Conservation (phyloP, 1,140 invertebrate genomes). For the Drosophila athabasca region DNA sequence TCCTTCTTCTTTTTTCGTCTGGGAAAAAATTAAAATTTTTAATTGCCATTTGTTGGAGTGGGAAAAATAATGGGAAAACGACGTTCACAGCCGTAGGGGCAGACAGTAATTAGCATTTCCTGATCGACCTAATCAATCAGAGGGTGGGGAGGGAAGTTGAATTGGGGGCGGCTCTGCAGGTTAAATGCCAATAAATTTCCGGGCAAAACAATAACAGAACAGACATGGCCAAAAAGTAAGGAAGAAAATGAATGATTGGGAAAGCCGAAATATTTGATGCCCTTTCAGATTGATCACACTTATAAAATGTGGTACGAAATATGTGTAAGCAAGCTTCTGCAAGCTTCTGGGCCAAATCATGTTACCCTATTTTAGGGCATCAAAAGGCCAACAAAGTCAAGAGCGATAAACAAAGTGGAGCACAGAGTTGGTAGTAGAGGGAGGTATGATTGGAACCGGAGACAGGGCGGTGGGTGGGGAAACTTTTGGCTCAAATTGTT, state of each 20-base stretch:
- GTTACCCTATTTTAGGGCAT: neutral
- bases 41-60: constrained; percentile 34
- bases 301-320: no score
- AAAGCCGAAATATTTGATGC: no score
- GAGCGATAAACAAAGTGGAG: constrained; percentile 54
- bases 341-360: no score
- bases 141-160: neutral
- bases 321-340: no score
- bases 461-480: constrained; percentile 32
- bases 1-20: constrained; percentile 4
- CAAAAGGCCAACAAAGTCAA: constrained; percentile 62
- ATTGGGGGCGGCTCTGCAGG: constrained; percentile 18
- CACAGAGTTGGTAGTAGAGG: neutral
- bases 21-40: constrained; percentile 41
- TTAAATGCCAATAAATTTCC: constrained; percentile 50
- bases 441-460: neutral
- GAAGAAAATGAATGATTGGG: constrained; percentile 3
- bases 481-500: constrained; percentile 49
- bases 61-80: constrained; percentile 10
- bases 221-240: constrained; percentile 4
- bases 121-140: constrained; percentile 64
- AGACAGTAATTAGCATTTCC: constrained; percentile 74
- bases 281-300: no score
- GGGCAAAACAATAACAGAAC: constrained; percentile 34
- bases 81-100: constrained; percentile 5